Base-by-base conservation (phyloP, 2,888 invertebrate species). In the Aelia acuminata region DNA sequence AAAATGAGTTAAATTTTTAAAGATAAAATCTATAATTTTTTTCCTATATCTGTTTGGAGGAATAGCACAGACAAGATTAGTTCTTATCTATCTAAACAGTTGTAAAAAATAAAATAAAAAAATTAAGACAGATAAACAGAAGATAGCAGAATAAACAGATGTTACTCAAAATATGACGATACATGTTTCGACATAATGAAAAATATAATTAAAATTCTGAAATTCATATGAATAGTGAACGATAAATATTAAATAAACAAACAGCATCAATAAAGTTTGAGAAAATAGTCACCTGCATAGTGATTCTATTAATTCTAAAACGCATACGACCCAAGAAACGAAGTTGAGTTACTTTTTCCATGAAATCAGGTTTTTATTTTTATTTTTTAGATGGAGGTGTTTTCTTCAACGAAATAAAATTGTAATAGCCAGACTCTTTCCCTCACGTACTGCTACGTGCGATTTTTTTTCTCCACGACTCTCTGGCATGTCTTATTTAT, bases 371-470 rank as follows among this genome's bases (percentile, higher is more conserved):
- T n/a, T n/a, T n/a, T n/a, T n/a, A n/a, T n/a, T n/a, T n/a, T n/a
- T n/a, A 7, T 70, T 35, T 70, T 70, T 18, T 70, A 31, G 35
- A 70, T 35, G 26, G 8, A 70, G 31, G 8, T 5, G 8, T 80
- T 47, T 43, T 80, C 80, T 43, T 80, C 39, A 35, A n/a, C 15
- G 43, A 43, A 80, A 80, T 80, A n/a, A 80, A 80, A 80, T 47
- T 47, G 80, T 80, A 80, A 80, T 80, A n/a, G 43, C 43, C 43
- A 20, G 80, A 80, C 11, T 80, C 80, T 47, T 80, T 80, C 80
- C 43, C 80, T 80, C 80, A 80, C 80, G 80, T 80, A n/a, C 43
- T n/a, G 43, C 43, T 80, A 80, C 80, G 80, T 80, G 80, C 80
- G n/a, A 80, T 80, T 80, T 80, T 39, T 80, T 80, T 80, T 20